A percentile compares a stretch with the other conserved stretches of the same genome.
Evolutionary conservation across 2,113 vertebrate genomes (phyloP).

Genomic region (Sporophila hypoxantha): DNA sequence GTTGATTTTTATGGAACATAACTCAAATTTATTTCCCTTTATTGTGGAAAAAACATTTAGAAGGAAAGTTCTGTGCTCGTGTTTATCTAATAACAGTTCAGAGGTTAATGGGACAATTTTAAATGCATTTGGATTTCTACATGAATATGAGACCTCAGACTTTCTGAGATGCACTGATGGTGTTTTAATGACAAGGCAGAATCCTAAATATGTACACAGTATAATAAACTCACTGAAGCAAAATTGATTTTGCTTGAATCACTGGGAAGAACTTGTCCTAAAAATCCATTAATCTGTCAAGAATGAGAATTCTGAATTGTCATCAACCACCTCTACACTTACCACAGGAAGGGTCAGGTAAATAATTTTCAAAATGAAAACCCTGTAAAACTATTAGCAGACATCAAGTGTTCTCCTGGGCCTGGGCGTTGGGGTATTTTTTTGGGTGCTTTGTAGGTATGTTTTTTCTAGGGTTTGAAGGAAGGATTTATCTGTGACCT

Average conservation of each 20-base stretch:
- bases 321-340: neutral
- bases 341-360: neutral
- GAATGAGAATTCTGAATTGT: neutral
- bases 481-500: neutral
- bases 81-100: neutral
- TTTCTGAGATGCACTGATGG: neutral
- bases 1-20: neutral
- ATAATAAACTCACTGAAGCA: neutral
- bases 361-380: neutral
- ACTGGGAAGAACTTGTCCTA: neutral
- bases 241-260: neutral
- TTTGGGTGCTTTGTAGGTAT: neutral
- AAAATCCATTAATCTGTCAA: neutral
- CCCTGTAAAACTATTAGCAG: neutral
- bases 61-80: neutral
- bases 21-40: neutral
- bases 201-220: neutral
- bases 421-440: neutral
- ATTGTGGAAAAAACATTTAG: neutral
- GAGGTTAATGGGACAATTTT: neutral
- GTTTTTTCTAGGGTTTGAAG: neutral
- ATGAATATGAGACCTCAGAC: neutral
- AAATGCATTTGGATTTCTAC: neutral
- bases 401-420: neutral
- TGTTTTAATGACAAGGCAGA: neutral